Evolutionary conservation across 2,113 vertebrate genomes (phyloP).

Genomic region (Nestor notabilis): DNA sequence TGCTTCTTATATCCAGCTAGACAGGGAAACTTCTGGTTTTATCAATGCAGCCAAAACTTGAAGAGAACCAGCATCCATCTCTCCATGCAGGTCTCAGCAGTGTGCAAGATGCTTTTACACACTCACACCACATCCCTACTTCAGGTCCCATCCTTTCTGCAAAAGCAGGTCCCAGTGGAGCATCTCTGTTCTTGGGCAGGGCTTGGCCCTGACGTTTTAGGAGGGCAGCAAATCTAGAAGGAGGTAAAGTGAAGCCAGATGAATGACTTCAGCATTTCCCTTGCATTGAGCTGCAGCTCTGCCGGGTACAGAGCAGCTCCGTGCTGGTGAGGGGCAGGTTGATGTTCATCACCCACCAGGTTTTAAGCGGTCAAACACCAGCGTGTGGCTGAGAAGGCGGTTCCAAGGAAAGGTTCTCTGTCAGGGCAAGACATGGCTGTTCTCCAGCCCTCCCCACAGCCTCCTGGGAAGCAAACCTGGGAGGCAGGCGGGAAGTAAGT

Average conservation of each 20-base stretch:
- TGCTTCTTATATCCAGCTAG: neutral
- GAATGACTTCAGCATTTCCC: neutral
- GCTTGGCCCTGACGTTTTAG: neutral
- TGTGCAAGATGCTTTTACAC: neutral
- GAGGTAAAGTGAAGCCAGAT: neutral
- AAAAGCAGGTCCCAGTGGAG: neutral
- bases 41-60: neutral
- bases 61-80: neutral
- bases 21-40: neutral
- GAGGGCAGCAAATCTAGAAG: neutral
- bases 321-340: neutral
- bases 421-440: neutral
- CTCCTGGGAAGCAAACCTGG: neutral
- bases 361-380: neutral
- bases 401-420: neutral
- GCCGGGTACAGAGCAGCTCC: neutral
- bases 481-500: neutral
- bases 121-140: neutral
- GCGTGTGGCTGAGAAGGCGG: neutral
- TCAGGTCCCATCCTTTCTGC: neutral
- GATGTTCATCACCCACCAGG: neutral
- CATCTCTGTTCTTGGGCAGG: neutral
- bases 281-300: neutral
- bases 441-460: neutral
- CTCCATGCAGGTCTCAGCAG: neutral